Conservation (phyloP, 2,888 invertebrate genomes). For the Drosophila mayaguana region DNA sequence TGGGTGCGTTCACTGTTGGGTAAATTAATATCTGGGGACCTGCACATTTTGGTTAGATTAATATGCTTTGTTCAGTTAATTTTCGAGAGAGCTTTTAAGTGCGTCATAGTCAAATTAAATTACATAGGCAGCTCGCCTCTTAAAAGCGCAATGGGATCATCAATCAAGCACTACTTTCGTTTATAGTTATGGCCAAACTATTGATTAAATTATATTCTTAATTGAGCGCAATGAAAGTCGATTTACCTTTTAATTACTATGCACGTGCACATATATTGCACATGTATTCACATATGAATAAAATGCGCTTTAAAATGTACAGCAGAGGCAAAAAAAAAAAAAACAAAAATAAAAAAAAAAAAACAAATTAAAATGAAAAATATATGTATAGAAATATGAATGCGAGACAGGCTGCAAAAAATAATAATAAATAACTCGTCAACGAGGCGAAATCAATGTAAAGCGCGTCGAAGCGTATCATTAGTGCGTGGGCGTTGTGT, state of each 20-base stretch:
- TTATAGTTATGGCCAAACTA: slow-evolving; percentile 21
- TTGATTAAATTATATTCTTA: slow-evolving; percentile 55
- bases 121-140: background rate
- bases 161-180: background rate
- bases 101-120: slow-evolving; percentile 25
- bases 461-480: slow-evolving; percentile 71
- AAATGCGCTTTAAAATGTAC: slow-evolving; percentile 55
- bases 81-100: slow-evolving; percentile 67
- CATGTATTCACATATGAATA: background rate
- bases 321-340: slow-evolving; percentile 46
- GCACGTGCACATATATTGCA: slow-evolving; percentile 1
- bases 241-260: slow-evolving; percentile 64
- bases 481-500: slow-evolving; percentile 49
- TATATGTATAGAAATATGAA: slow-evolving; percentile 29
- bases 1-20: slow-evolving; percentile 56
- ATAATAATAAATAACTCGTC: slow-evolving; percentile 71
- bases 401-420: slow-evolving; percentile 40
- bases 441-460: slow-evolving; percentile 73
- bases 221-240: slow-evolving; percentile 55
- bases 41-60: slow-evolving; percentile 68
- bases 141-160: background rate
- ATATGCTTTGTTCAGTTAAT: slow-evolving; percentile 74
- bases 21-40: slow-evolving; percentile 73
- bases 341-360: slow-evolving; percentile 11
- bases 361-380: background rate